These are phyloP conservation scores for Heloderma charlesbogerti DNA, from an alignment of 2,113 vertebrate species.

Conservation along the genomic window DNA sequence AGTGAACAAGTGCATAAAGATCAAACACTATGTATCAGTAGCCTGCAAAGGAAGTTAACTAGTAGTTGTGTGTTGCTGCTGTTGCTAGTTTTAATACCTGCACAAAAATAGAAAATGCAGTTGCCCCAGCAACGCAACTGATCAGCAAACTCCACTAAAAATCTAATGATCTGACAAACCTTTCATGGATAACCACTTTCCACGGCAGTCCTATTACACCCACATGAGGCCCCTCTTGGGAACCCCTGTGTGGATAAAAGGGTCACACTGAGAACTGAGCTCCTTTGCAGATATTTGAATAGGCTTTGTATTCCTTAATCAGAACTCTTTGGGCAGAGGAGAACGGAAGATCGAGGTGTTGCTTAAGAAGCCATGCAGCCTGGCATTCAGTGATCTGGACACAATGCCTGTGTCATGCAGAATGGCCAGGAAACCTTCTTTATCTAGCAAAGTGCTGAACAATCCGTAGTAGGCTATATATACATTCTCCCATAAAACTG, in stretches of 20 bases:
- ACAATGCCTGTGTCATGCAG: not conserved
- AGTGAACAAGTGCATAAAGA: not conserved
- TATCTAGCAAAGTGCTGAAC: not conserved
- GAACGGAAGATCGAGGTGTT: not conserved
- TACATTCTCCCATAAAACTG: not conserved
- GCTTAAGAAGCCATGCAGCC: not conserved
- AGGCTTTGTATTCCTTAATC: not conserved
- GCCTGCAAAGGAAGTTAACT: slow-evolving; percentile 1
- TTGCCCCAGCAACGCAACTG: slow-evolving; percentile 41
- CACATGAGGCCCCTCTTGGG: not conserved
- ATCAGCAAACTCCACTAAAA: slow-evolving; percentile 22
- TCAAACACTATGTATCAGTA: not conserved
- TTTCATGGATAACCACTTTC: not conserved
- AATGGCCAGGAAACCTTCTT: not conserved
- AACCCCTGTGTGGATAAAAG: not conserved
- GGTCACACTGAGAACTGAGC: not conserved
- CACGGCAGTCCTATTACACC: not conserved
- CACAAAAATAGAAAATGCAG: slow-evolving; percentile 32
- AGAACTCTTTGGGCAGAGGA: not conserved
- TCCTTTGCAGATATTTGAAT: not conserved
- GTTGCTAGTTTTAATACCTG: slow-evolving; percentile 12
- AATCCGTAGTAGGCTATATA: not conserved
- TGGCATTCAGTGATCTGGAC: not conserved
- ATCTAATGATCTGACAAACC: slow-evolving; percentile 9
- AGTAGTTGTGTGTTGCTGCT: not conserved